A percentile compares a stretch with the other conserved stretches of the same genome.
These are phyloP conservation scores for Drosophila atroscutellata DNA, from an alignment of 2,888 invertebrate genomes.

Conservation along the genomic window DNA sequence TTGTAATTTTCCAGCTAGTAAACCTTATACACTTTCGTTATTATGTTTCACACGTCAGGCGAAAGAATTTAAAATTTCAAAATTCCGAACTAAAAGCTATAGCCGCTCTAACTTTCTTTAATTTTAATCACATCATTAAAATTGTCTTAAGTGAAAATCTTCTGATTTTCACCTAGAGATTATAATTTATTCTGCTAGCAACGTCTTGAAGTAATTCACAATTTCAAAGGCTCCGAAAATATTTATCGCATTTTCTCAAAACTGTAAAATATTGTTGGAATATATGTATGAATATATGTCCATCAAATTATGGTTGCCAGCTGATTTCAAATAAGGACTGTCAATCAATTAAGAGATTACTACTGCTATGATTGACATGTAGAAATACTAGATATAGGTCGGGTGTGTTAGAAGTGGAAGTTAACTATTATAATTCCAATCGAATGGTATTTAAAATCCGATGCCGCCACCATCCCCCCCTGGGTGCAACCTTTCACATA, in stretches of 20 bases:
- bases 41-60: too few species aligned
- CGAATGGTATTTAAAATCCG: not conserved
- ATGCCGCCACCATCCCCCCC: not conserved
- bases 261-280: not conserved
- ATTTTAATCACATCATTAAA: too few species aligned
- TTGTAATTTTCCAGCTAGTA: not conserved
- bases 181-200: not conserved
- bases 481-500: not conserved
- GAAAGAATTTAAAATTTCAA: not conserved
- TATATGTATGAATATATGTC: not conserved
- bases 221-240: not conserved
- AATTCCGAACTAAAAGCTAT: not conserved
- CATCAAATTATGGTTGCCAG: not conserved
- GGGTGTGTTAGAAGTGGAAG: not conserved
- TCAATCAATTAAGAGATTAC: not conserved
- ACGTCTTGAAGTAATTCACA: not conserved
- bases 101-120: not conserved
- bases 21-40: too few species aligned
- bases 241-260: not conserved
- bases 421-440: not conserved
- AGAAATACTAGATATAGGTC: not conserved
- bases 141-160: not conserved
- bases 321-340: not conserved
- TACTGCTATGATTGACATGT: not conserved
- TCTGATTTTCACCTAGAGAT: too few species aligned